Conservation (phyloP, 2,113 vertebrate species). For the Trichomycterus rosablanca region DNA sequence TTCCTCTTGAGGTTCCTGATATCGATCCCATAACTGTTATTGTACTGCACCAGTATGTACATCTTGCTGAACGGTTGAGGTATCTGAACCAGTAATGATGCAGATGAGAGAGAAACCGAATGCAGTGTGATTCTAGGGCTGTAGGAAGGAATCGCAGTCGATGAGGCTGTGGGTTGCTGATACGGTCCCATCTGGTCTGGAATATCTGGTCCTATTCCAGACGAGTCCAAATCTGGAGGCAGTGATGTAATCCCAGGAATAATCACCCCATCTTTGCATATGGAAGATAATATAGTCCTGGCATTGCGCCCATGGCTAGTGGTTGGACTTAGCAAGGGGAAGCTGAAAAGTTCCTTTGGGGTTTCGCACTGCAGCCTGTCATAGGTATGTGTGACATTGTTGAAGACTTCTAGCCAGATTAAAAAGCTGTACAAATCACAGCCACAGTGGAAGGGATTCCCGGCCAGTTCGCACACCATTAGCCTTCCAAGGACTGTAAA, state of each 20-base stretch:
- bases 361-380: slow-evolving; percentile 95
- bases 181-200: slow-evolving; percentile 76
- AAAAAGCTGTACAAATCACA: slow-evolving; percentile 92
- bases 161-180: slow-evolving; percentile 78
- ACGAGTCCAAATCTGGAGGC: slow-evolving; percentile 74
- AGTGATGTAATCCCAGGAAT: slow-evolving; percentile 79
- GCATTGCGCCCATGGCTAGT: slow-evolving; percentile 86
- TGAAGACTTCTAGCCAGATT: slow-evolving; percentile 89
- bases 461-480: slow-evolving; percentile 90
- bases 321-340: slow-evolving; percentile 81
- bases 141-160: slow-evolving; percentile 76
- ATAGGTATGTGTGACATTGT: slow-evolving; percentile 94
- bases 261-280: slow-evolving; percentile 81
- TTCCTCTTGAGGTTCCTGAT: slow-evolving; percentile 85
- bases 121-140: slow-evolving; percentile 85
- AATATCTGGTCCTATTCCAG: slow-evolving; percentile 74
- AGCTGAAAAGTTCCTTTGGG: slow-evolving; percentile 82
- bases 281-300: slow-evolving; percentile 80
- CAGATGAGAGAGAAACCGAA: slow-evolving; percentile 76
- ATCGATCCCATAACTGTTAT: slow-evolving; percentile 80
- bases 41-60: slow-evolving; percentile 92
- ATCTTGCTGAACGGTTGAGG: slow-evolving; percentile 93
- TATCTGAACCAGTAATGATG: slow-evolving; percentile 85
- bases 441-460: slow-evolving; percentile 94
- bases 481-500: slow-evolving; percentile 82